Evolutionary conservation across 37 sponge, comb jelly and placozoan genomes (phyloP), one percentile per base, ranked within the genome.

Genomic region (Axinella damicornis): DNA sequence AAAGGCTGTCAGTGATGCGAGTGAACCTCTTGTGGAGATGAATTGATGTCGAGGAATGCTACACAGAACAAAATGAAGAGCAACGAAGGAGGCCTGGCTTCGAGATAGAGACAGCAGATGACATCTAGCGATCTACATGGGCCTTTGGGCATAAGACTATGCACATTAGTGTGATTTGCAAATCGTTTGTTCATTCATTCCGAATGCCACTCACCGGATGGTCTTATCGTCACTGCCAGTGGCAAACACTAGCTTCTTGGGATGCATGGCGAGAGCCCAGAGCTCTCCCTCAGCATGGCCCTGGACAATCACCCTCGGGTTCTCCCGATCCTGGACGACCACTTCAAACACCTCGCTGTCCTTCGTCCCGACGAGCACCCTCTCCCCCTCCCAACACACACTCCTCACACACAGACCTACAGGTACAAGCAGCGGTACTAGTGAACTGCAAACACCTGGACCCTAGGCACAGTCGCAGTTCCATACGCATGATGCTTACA

Each of bases 231-330:
- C 96, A 79, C 94, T 92, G 21, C 91, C 99, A 78, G 99, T 98
- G 40, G 92, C 95, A 87, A 96, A 96, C 34, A 93, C 21, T 14
- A 71, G 66, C 66, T 87, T 40, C 0, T 46, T 31, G 4, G 94
- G 96, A 53, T 98, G 99, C 17, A 83, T 52, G 53, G 99, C 99
- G 27, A 98, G 73, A 0, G 85, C 99, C 99, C 99, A 98, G 73
- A 98, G 71, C 69, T 96, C 99, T 38, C 99, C 99, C 73, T 98
- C 99, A 55, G 87, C 77, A 55, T 98, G 99, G 1, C 99, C 99
- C 64, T 83, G 68, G 32, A 69, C 76, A 14, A 97, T 25, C 30
- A 93, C 13, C 22, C 28, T 34, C 2, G 97, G 93, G 55, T 89
- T 92, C 65, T 85, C 76, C 63, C 79, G 63, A 66, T 89, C 87